phyloP scores from a whole-genome alignment of 2,797 vertebrate species.

The Phrynocephalus guinanensis region DNA sequence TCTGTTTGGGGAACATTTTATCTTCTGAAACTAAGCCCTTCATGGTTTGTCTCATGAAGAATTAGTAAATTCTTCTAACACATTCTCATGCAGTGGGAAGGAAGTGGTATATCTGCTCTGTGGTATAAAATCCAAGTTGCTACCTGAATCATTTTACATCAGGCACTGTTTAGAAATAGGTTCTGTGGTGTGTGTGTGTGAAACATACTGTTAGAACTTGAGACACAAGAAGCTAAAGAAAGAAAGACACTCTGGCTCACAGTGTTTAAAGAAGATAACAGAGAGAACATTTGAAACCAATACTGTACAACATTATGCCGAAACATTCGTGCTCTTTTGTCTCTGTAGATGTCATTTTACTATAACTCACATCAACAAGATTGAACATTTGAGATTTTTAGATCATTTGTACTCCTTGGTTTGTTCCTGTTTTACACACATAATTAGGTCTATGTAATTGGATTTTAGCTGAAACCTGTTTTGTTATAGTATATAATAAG shows the following conservation, averaged over 20 bases:
- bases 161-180: slow-evolving; percentile 45
- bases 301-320: no score
- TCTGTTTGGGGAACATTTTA: slow-evolving; percentile 36
- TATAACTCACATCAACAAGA: no score
- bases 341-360: no score
- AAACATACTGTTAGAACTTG: slow-evolving; percentile 26
- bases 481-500: no score
- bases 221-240: slow-evolving; percentile 50
- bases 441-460: no score
- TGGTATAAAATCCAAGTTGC: slow-evolving; percentile 22
- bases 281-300: slow-evolving; percentile 29
- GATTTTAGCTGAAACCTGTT: no score
- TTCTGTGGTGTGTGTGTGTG: slow-evolving; percentile 2
- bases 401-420: no score
- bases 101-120: neutral
- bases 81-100: neutral
- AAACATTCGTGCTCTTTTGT: no score
- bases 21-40: slow-evolving; percentile 50
- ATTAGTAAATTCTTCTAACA: slow-evolving; percentile 48
- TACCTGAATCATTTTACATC: slow-evolving; percentile 46
- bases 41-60: slow-evolving; percentile 48
- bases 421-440: no score
- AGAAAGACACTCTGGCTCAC: slow-evolving; percentile 59
- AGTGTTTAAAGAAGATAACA: slow-evolving; percentile 52
- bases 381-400: no score